phyloP scores from a whole-genome alignment of 2,888 invertebrate species.

The Agrochola lota region DNA sequence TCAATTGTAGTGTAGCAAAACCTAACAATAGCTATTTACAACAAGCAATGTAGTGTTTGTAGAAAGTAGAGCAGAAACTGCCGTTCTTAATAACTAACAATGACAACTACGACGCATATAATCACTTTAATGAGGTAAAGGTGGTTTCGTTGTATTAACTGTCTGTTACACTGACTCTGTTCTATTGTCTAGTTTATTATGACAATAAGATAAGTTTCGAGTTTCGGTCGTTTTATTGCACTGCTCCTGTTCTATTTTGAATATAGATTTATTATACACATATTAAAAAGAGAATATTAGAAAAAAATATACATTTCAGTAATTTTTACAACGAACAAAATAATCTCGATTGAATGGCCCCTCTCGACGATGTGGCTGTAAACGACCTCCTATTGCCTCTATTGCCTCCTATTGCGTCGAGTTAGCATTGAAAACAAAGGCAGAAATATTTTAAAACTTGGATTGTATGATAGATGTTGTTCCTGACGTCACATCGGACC shows the following conservation, averaged over 20 bases:
- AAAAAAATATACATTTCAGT: too few species aligned
- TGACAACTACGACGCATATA: background rate
- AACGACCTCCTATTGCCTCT: background rate
- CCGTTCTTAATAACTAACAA: conserved; percentile 8
- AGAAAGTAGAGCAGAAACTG: conserved; percentile 17
- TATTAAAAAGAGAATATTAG: too few species aligned
- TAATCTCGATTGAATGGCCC: too few species aligned
- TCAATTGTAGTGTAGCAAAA: background rate
- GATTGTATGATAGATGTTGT: background rate
- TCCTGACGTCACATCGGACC: too few species aligned
- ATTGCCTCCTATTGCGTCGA: too few species aligned
- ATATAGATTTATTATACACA: background rate
- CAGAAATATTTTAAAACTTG: too few species aligned
- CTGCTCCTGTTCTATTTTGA: background rate
- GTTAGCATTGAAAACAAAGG: background rate
- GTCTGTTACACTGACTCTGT: too few species aligned
- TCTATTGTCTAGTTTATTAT: background rate
- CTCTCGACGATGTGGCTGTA: background rate
- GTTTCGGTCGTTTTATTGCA: background rate
- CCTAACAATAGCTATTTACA: background rate
- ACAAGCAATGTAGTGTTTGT: background rate
- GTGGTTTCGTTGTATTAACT: background rate
- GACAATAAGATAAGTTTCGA: background rate
- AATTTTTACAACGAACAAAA: too few species aligned
- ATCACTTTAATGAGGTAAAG: conserved; percentile 30